phyloP scores from a whole-genome alignment of 2,113 vertebrate genomes.

The Heloderma charlesbogerti region DNA sequence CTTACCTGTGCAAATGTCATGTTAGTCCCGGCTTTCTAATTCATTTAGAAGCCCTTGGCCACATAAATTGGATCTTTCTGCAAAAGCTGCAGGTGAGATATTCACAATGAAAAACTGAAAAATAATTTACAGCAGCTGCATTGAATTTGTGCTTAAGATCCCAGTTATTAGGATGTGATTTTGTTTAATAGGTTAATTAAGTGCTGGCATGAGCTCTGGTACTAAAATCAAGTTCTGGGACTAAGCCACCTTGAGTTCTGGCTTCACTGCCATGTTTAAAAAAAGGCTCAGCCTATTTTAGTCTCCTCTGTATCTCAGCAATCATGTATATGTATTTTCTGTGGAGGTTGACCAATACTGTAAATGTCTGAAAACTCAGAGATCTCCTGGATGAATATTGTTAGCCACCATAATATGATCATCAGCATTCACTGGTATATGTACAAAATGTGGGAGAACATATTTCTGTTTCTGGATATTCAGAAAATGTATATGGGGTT shows the following conservation, averaged over 20 bases:
- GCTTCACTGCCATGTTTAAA: neutral
- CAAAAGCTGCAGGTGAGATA: neutral
- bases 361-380: neutral
- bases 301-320: neutral
- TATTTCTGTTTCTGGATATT: neutral
- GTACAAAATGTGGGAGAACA: too few relatives aligned
- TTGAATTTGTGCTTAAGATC: neutral
- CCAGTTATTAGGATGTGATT: neutral
- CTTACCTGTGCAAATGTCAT: neutral
- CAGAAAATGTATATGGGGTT: neutral
- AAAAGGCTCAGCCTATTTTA: neutral
- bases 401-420: neutral
- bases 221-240: neutral
- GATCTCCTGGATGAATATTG: neutral
- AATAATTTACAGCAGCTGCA: neutral
- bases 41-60: neutral
- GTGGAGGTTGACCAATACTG: neutral
- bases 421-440: neutral
- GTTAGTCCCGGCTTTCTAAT: neutral
- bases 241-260: neutral
- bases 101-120: neutral
- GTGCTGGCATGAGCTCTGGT: neutral
- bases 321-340: neutral
- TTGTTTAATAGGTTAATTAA: neutral
- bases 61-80: neutral